Evolutionary conservation across 2,888 invertebrate genomes (phyloP), one percentile per base, ranked within the genome.

Genomic region (Bombylius major): DNA sequence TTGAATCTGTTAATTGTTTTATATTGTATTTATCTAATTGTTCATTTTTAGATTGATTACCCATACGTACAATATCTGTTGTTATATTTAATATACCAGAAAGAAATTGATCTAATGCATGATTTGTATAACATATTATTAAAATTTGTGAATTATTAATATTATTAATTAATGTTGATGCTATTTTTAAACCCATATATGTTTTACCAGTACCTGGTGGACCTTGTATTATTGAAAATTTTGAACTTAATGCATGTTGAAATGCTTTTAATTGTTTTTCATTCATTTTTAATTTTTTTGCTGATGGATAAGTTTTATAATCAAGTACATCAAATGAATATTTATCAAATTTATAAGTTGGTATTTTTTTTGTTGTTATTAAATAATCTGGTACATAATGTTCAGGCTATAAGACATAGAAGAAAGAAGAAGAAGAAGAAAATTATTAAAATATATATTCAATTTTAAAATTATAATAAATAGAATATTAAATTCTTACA

Each of bases 131-230:
- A 65, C 89, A 88, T 31, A 92, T 82, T 0, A 92, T 76, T 11
- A 91, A 73, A 69, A 91, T 84, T 61, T 77, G 76, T n/a, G 77
- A 66, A 9, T 66, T 59, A 9, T 66, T 59, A 0, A 77, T 75
- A 67, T 87, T 89, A 57, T 78, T 70, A 3, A 90, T 69, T 33
- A 92, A 66, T 0, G 81, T 79, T 55, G 82, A 76, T 1, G 86
- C 82, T 31, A 93, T 81, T 77, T 86, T 84, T 39, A 88, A 73
- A 0, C 90, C 90, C 58, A 91, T 70, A 68, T 79, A 86, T 0
- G 91, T 90, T 76, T 91, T 92, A 0, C 91, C 92, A 0, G 91
- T 91, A 4, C 92, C 92, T 0, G 92, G 91, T 0, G 91, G 91
- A 0, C 92, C 92, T 76, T 91, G 91, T 59, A 91, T 87, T 0